A percentile compares a stretch with the other conserved stretches of the same genome.
These are phyloP conservation scores for Pelvicachromis taeniatus DNA, from an alignment of 2,113 vertebrate genomes.

Conservation along the genomic window DNA sequence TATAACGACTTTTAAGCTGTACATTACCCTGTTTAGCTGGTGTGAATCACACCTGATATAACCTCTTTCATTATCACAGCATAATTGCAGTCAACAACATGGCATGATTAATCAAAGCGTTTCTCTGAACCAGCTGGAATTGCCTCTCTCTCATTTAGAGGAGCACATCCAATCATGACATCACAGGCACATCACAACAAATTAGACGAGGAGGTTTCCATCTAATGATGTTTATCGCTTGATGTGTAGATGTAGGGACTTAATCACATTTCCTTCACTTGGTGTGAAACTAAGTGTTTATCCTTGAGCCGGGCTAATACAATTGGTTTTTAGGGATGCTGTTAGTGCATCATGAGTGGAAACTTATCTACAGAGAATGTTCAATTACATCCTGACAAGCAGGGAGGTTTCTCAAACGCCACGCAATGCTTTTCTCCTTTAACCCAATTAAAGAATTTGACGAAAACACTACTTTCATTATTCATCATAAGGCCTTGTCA, in stretches of 20 bases:
- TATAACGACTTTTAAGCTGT: not conserved
- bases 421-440: conserved; percentile 21
- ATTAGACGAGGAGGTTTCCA: conserved; percentile 49
- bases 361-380: conserved; percentile 22
- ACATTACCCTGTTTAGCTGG: not conserved
- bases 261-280: conserved; percentile 62
- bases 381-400: conserved; percentile 48
- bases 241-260: conserved; percentile 51
- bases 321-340: conserved; percentile 30
- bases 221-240: conserved; percentile 65
- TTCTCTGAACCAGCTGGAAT: conserved; percentile 20
- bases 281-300: conserved; percentile 62
- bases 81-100: conserved; percentile 45
- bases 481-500: conserved; percentile 42
- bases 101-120: conserved; percentile 47
- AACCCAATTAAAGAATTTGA: conserved; percentile 53
- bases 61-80: conserved; percentile 24
- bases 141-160: conserved; percentile 31
- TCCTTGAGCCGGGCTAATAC: conserved; percentile 28
- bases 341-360: conserved; percentile 36
- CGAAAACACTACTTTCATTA: conserved; percentile 46
- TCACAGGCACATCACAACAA: conserved; percentile 63
- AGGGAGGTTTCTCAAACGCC: conserved; percentile 11
- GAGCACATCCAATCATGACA: conserved; percentile 56
- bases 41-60: conserved; percentile 18